Evolutionary conservation across 2,888 invertebrate species (phyloP), one percentile per base, ranked within the genome.

Genomic region (Neocrepidodera transversa): DNA sequence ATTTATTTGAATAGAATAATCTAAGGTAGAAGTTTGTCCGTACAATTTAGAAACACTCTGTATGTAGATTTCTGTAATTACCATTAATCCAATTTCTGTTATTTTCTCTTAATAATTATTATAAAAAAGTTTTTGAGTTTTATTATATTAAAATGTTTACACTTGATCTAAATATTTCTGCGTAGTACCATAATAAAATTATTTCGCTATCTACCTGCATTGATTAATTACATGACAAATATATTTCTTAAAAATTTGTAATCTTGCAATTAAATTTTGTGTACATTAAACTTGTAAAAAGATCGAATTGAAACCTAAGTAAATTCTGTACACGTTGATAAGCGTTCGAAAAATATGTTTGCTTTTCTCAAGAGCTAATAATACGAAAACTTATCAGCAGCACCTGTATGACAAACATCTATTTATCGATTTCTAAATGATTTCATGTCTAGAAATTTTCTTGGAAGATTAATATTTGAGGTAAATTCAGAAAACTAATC

Each of bases 281-380:
- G 52, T 58, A 52, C 38, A 17, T 52, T 52, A 23, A 35, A 58
- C 52, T 58, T 30, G 42, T 35, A 47, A 52, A 28, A 30, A n/a
- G 43, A 32, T 38, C 23, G 14, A 16, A 62, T 59, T 45, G 51
- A 58, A 36, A 47, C 43, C 18, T 48, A 60, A 55, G 53, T 58
- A 63, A 63, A 60, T 58, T 35, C 48, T 48, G 18, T 53, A 28
- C 10, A 36, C 11, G 30, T 11, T 28, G 63, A 63, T 63, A 63
- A 63, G 26, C 14, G 56, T 55, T 60, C 26, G 38, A 58, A 62
- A 60, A 48, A 58, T 17, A 11, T 58, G 58, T 66, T 64, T 64
- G 49, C 55, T 49, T 64, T 63, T 66, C 66, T 62, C 66, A 64
- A 64, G 61, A 64, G 56, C 58, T 63, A 60, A 56, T 63, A 60